Percentiles rank a stretch among this genome's conserved stretches.
These are phyloP conservation scores for Callyntrura guangdongensis DNA, from an alignment of 2,888 invertebrate genomes.

Conservation along the genomic window DNA sequence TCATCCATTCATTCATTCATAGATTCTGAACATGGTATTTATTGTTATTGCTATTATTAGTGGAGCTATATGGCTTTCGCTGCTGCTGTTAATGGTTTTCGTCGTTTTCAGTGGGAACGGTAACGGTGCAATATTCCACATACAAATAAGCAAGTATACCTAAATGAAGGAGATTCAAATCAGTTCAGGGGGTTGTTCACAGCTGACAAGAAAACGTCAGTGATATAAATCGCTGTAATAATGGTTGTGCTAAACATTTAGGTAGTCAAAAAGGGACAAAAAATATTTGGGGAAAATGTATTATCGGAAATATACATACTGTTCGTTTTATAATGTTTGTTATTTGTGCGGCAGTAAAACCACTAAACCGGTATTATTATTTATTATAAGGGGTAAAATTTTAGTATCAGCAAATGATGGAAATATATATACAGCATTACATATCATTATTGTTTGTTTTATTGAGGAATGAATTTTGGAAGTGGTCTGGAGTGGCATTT, in stretches of 20 bases:
- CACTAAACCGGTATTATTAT: background rate
- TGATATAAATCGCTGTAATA: background rate
- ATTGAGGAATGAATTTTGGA: conserved; percentile 67
- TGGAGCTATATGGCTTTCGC: background rate
- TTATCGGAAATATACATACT: too few species aligned
- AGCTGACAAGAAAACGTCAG: conserved; percentile 3
- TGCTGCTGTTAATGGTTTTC: conserved; percentile 2
- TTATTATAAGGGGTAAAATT: conserved; percentile 15
- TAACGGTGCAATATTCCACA: too few species aligned
- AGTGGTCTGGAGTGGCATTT: conserved; percentile 62
- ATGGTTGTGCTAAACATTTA: background rate
- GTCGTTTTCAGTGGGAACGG: too few species aligned
- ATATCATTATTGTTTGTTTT: conserved; percentile 36
- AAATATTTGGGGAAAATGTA: too few species aligned
- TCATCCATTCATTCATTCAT: conserved; percentile 12
- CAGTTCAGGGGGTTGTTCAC: background rate
- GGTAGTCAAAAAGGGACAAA: too few species aligned
- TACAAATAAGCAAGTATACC: too few species aligned
- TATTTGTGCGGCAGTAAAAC: background rate
- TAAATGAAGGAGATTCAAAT: background rate
- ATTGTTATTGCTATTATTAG: conserved; percentile 31
- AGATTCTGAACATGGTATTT: conserved; percentile 28
- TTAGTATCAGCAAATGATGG: background rate
- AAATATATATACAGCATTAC: conserved; percentile 1
- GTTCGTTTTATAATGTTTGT: conserved; percentile 8